These are phyloP conservation scores for Pampusana beccarii DNA, from an alignment of 2,113 vertebrate species.

Conservation along the genomic window DNA sequence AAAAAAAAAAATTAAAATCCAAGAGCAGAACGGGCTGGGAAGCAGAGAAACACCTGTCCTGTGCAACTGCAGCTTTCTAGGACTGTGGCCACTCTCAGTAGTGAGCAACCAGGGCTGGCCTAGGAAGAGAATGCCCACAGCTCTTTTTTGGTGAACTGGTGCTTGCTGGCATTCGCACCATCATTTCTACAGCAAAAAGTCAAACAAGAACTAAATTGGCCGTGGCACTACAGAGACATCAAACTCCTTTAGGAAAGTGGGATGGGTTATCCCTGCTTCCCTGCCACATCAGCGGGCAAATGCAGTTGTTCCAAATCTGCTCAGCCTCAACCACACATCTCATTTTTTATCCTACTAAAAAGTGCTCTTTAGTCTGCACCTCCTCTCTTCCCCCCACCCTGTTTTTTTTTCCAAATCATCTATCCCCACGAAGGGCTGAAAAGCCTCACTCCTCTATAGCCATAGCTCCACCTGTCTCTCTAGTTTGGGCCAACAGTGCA, in stretches of 20 bases:
- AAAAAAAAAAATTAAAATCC: not conserved
- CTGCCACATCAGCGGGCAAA: accelerated
- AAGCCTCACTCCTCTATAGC: not conserved
- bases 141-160: not conserved
- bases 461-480: not conserved
- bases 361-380: not conserved
- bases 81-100: accelerated
- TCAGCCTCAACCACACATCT: not conserved
- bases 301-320: not conserved
- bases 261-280: not conserved
- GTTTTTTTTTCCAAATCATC: not conserved
- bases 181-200: not conserved
- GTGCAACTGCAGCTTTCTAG: not conserved
- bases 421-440: not conserved
- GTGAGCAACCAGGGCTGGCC: not conserved
- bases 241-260: not conserved
- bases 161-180: not conserved
- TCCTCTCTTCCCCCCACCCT: no score
- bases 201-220: not conserved
- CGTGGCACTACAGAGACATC: not conserved
- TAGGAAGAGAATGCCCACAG: accelerated
- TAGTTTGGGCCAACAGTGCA: not conserved
- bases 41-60: not conserved
- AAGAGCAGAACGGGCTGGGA: not conserved
- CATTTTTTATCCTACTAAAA: not conserved